Conservation (phyloP, 1,140 invertebrate genomes). For the Adelges cooleyi region DNA sequence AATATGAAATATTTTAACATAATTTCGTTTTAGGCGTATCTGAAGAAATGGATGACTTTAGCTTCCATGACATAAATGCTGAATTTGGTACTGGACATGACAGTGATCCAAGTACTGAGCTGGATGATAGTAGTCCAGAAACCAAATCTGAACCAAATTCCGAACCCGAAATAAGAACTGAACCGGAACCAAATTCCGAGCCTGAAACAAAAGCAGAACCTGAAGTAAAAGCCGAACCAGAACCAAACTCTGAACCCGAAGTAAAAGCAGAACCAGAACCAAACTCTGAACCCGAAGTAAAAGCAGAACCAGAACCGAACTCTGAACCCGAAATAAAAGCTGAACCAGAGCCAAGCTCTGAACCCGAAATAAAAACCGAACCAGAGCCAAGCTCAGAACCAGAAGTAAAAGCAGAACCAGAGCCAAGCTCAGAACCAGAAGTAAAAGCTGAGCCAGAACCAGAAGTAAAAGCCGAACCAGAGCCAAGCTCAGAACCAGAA, state of each 20-base stretch:
- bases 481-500: slow-evolving; percentile 21
- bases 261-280: slow-evolving; percentile 38
- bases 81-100: neutral
- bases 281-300: slow-evolving; percentile 34
- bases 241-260: slow-evolving; percentile 34
- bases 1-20: too few relatives aligned
- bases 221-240: slow-evolving; percentile 7
- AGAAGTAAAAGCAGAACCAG: slow-evolving; percentile 24
- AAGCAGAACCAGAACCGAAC: slow-evolving; percentile 34
- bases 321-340: slow-evolving; percentile 35
- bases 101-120: slow-evolving; percentile 38
- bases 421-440: slow-evolving; percentile 38
- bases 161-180: slow-evolving; percentile 31
- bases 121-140: slow-evolving; percentile 39
- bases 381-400: slow-evolving; percentile 31
- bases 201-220: slow-evolving; percentile 36
- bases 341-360: slow-evolving; percentile 37
- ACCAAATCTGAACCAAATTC: slow-evolving; percentile 40
- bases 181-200: slow-evolving; percentile 35
- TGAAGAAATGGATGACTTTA: neutral
- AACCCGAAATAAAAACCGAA: slow-evolving; percentile 33
- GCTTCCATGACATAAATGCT: neutral
- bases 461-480: slow-evolving; percentile 12
- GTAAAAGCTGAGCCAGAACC: slow-evolving; percentile 34
- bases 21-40: neutral